Conservation (phyloP, 1,140 invertebrate species). For the Wiebesia pumilae region DNA sequence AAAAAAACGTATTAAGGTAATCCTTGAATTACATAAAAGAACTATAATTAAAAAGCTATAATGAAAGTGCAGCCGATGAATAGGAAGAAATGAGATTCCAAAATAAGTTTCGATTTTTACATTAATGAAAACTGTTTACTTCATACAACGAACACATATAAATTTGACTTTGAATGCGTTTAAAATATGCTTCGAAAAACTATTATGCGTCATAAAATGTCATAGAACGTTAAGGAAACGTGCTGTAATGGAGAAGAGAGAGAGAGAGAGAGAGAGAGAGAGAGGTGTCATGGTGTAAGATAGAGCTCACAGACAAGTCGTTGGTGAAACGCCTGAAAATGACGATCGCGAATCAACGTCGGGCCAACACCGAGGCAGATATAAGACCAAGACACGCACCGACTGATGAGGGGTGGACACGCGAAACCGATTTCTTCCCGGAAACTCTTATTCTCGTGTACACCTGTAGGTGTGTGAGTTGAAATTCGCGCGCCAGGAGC, state of each 20-base stretch:
- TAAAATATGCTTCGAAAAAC: background rate
- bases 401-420: conserved; percentile 68
- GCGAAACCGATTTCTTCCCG: conserved; percentile 68
- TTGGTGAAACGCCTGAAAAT: conserved; percentile 36
- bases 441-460: conserved; percentile 60
- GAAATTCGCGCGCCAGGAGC: background rate
- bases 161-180: too few relatives aligned
- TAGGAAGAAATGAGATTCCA: too few relatives aligned
- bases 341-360: conserved; percentile 28
- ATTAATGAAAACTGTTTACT: too few relatives aligned
- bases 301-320: background rate
- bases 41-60: too few relatives aligned
- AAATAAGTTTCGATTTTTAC: too few relatives aligned
- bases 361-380: conserved; percentile 54
- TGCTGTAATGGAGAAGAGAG: background rate
- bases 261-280: background rate
- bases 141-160: too few relatives aligned
- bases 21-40: too few relatives aligned
- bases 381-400: conserved; percentile 66
- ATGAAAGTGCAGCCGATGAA: too few relatives aligned
- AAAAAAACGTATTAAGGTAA: too few relatives aligned
- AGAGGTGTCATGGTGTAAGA: background rate
- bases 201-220: background rate
- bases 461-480: background rate
- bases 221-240: background rate